Evolutionary conservation across 2,797 vertebrate genomes (phyloP).

Genomic region (Sebastes vulpes): DNA sequence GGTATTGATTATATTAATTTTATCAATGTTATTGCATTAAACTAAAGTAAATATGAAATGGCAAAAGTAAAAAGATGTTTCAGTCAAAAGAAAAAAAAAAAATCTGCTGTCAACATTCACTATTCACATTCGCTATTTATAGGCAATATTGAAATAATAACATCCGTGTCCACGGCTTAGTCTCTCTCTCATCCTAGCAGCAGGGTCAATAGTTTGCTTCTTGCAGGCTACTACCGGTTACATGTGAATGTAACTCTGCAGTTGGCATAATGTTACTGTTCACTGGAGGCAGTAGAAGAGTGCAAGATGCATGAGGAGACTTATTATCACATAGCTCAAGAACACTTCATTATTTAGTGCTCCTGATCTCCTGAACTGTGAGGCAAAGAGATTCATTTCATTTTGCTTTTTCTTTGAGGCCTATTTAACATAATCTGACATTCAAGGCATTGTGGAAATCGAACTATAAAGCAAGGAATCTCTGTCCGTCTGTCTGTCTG

Average conservation of each 20-base stretch:
- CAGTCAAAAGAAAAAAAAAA: not conserved
- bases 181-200: not conserved
- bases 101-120: not conserved
- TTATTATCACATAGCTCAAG: not conserved
- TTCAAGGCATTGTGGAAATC: not conserved
- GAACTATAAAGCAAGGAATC: not conserved
- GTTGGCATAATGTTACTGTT: not conserved
- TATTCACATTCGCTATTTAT: not conserved
- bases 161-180: not conserved
- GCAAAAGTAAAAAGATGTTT: not conserved
- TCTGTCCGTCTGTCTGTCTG: too few relatives aligned
- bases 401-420: not conserved
- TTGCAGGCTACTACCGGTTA: not conserved
- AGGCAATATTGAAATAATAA: not conserved
- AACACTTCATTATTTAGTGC: not conserved
- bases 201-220: not conserved
- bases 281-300: not conserved
- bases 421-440: not conserved
- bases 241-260: not conserved
- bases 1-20: not conserved
- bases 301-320: not conserved
- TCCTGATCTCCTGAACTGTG: not conserved
- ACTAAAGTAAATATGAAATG: not conserved
- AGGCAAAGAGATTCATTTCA: not conserved
- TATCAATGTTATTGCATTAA: conserved; percentile 1